A percentile compares a stretch with the other conserved stretches of the same genome.
Evolutionary conservation across 2,797 vertebrate genomes (phyloP).

Genomic region (Parauchenoglanis punctatus): DNA sequence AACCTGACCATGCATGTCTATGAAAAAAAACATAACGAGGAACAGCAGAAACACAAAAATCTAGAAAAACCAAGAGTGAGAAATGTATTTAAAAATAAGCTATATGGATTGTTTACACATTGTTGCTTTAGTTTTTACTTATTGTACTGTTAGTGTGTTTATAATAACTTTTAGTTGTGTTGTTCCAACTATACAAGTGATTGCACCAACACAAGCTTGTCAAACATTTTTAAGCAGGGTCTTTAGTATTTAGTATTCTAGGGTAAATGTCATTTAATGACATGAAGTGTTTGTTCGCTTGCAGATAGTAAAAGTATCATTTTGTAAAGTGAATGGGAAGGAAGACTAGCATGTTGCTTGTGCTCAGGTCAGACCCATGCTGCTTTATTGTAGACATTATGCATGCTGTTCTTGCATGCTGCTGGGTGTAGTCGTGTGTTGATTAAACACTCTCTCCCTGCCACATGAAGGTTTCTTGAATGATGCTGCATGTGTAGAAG

Average conservation of each 20-base stretch:
- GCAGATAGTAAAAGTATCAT: constrained; percentile 2
- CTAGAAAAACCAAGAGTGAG: neutral
- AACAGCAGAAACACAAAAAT: neutral
- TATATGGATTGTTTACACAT: constrained; percentile 41
- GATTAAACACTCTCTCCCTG: constrained; percentile 59
- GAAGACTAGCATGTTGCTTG: constrained; percentile 44
- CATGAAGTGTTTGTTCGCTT: no score
- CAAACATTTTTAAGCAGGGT: constrained; percentile 16
- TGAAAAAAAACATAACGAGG: constrained; percentile 1
- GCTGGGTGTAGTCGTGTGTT: neutral
- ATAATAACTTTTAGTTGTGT: constrained; percentile 15
- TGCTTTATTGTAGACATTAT: constrained; percentile 26
- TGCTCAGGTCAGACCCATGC: constrained; percentile 48
- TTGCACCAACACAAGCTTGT: neutral
- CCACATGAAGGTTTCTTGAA: constrained; percentile 68
- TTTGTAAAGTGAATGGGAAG: constrained; percentile 44
- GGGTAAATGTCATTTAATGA: constrained; percentile 1
- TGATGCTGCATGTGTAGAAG: constrained; percentile 73
- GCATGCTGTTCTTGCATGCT: constrained; percentile 57
- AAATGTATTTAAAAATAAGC: constrained; percentile 16
- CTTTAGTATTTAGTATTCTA: neutral
- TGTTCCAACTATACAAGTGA: neutral
- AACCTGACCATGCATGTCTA: constrained; percentile 18
- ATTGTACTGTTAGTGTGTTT: neutral
- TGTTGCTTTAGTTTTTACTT: neutral